Evolutionary conservation across 1,140 invertebrate species (phyloP).

Genomic region (Habropoda laboriosa): DNA sequence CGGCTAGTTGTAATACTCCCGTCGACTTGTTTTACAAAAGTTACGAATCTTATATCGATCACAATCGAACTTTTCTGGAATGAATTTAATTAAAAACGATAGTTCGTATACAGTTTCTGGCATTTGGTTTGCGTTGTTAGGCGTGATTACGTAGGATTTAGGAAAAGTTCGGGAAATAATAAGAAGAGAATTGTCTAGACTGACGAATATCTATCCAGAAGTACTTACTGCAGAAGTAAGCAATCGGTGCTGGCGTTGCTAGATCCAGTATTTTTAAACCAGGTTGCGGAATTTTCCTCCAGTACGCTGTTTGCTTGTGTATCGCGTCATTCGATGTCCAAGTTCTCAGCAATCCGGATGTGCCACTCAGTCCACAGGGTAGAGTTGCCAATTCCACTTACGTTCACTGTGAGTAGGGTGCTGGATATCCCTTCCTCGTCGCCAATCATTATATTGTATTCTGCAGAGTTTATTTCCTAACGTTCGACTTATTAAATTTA

Average conservation of each 20-base stretch:
- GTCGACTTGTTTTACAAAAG: constrained; percentile 14
- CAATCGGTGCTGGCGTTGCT: neutral
- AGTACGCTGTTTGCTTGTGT: neutral
- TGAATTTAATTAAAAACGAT: neutral
- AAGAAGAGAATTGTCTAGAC: neutral
- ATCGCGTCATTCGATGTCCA: neutral
- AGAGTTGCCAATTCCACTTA: no score
- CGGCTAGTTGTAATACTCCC: neutral
- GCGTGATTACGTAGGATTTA: neutral
- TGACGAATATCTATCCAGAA: constrained; percentile 1
- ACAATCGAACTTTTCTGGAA: neutral
- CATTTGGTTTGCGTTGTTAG: no score
- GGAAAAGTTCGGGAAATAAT: neutral
- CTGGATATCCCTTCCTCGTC: neutral
- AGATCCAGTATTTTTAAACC: neutral
- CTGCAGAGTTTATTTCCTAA: no score
- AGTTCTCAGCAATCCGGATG: neutral
- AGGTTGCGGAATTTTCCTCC: neutral
- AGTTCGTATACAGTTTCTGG: no score
- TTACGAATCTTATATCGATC: neutral
- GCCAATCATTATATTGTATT: no score
- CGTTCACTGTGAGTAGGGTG: neutral
- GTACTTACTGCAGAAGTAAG: neutral
- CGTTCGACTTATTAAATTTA: no score
- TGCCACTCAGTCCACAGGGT: neutral